Base-by-base conservation (phyloP, 2,888 invertebrate genomes). In the Polyploca ridens region DNA sequence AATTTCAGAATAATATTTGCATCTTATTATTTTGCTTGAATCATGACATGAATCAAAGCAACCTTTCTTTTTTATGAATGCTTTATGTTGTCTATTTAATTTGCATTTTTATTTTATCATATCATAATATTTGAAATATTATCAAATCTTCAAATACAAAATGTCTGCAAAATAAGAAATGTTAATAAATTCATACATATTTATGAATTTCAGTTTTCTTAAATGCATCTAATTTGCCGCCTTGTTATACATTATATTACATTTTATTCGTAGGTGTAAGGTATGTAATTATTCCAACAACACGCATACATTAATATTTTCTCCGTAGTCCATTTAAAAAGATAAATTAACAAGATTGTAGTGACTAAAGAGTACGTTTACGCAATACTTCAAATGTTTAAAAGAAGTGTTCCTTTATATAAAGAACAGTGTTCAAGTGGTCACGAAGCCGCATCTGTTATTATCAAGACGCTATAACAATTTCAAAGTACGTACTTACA, bases 401-500 rank as follows among this genome's bases (percentile, higher is more conserved):
- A 54, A 54, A 65, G 27, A 60, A 64, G 72, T 71, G 75, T 72
- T 69, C 64, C 58, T 66, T 67, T 38, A 38, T 38, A 72, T 72
- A 76, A 68, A 69, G 71, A 70, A 70, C 74, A 77, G 75, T 78
- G 72, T 74, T 73, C 69, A 79, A 82, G 81, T 82, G 84, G 86
- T 87, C 89, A 89, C 87, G 86, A 86, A 81, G 83, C 82, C 82
- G 76, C 86, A 85, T 87, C 88, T 89, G 81, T 87, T 88, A 91
- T 90, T 90, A 90, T 88, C 81, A 86, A 86, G 86, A 87, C 89
- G 88, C 89, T 86, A 82, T 85, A 90, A 89, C 88, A 88, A 90
- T 89, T 89, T 88, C 79, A 81, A 87, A 79, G 83, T 54, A 54
- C 19, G 54, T 87, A 87, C 87, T 88, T 87, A 89, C 82, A 85